Evolutionary conservation across 2,888 invertebrate genomes (phyloP).

Genomic region (Caenorhabditis doughertyi): DNA sequence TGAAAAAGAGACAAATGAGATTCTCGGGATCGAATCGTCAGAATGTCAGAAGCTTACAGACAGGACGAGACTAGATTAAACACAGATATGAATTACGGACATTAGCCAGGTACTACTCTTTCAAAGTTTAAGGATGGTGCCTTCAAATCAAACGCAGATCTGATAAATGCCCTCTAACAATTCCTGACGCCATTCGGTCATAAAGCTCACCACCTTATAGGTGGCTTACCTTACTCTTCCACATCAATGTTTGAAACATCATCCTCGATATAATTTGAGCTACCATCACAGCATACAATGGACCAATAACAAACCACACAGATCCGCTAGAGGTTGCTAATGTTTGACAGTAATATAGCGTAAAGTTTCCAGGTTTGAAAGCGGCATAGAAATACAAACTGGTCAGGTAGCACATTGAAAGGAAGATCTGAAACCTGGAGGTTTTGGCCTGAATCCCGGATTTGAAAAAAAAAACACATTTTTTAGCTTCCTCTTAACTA

Average conservation of each 20-base stretch:
- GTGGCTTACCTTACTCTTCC: slow-evolving; percentile 32
- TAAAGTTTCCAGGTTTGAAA: slow-evolving; percentile 17
- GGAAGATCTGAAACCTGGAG: slow-evolving; percentile 22
- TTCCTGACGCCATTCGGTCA: no score
- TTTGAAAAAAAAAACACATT: not conserved
- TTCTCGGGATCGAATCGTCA: no score
- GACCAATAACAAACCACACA: slow-evolving; percentile 27
- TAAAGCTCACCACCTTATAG: no score
- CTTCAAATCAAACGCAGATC: no score
- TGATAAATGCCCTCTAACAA: no score
- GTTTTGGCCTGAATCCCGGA: no score
- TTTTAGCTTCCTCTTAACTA: not conserved
- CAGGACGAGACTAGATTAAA: no score
- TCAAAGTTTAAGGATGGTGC: no score
- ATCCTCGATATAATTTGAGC: slow-evolving; percentile 29
- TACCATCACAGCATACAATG: slow-evolving; percentile 29
- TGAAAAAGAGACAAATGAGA: no score
- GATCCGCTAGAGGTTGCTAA: slow-evolving; percentile 33
- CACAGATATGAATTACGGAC: no score
- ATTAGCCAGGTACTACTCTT: no score
- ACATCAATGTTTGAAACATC: slow-evolving; percentile 25
- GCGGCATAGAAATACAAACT: slow-evolving; percentile 44
- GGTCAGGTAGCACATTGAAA: slow-evolving; percentile 12
- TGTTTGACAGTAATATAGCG: slow-evolving; percentile 44
- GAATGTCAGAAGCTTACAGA: no score